Evolutionary conservation across 2,797 vertebrate genomes (phyloP).

Genomic region (Darevskia nairensis): DNA sequence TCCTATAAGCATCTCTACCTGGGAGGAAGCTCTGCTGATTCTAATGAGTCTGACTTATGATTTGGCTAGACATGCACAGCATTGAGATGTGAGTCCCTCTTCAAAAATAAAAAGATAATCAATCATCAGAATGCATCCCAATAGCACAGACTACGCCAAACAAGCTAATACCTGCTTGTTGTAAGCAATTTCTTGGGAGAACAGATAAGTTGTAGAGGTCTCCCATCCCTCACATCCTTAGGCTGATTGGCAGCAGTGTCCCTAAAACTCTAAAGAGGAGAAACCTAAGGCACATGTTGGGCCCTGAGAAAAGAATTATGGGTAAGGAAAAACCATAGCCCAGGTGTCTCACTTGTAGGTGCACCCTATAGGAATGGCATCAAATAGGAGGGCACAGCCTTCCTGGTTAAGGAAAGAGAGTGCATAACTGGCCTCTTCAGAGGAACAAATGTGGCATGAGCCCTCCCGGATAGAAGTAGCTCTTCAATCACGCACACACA

Average conservation of each 20-base stretch:
- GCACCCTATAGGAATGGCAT: accelerated
- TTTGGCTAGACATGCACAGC: not conserved
- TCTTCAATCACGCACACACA: constrained; percentile 34
- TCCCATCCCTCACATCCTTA: not conserved
- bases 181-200: not conserved
- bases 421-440: accelerated
- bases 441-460: not conserved
- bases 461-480: not conserved
- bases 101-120: not conserved
- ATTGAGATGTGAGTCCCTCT: not conserved
- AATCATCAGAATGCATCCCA: not conserved
- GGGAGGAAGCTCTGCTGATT: not conserved
- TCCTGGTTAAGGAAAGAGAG: not conserved
- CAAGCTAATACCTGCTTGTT: not conserved
- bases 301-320: not conserved
- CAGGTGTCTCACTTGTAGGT: not conserved
- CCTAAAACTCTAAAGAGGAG: not conserved
- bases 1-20: not conserved
- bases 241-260: not conserved
- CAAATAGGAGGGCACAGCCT: not conserved
- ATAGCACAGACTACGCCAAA: not conserved
- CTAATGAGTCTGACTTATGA: not conserved
- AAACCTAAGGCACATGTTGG: not conserved
- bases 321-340: not conserved
- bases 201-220: not conserved